phyloP scores from a whole-genome alignment of 2,888 invertebrate genomes.

The Eulithis testata region DNA sequence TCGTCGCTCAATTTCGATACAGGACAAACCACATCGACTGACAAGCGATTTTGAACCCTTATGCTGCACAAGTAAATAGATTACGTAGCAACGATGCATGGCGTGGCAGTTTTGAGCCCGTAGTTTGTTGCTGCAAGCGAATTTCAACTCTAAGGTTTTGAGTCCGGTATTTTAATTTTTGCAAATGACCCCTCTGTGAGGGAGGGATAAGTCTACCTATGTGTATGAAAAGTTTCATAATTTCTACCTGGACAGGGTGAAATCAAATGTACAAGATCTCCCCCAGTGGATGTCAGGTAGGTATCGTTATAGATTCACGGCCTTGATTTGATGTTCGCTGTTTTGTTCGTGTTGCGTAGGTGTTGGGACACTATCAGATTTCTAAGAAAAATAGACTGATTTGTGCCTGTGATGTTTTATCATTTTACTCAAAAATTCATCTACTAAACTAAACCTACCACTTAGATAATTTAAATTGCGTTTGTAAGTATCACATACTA shows the following conservation, averaged over 20 bases:
- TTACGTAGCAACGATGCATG: neutral
- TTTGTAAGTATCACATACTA: too few relatives aligned
- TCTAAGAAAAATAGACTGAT: slow-evolving; percentile 19
- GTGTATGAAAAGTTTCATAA: neutral
- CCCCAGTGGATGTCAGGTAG: neutral
- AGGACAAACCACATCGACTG: slow-evolving; percentile 6
- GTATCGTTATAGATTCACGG: slow-evolving; percentile 25
- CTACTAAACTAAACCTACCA: too few relatives aligned
- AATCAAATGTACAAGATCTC: slow-evolving; percentile 10
- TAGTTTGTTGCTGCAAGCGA: slow-evolving; percentile 4
- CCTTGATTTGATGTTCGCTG: slow-evolving; percentile 54
- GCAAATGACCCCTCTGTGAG: neutral
- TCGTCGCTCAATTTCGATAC: slow-evolving; percentile 2
- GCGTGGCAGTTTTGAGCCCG: neutral
- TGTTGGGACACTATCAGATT: slow-evolving; percentile 30
- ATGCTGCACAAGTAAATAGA: neutral
- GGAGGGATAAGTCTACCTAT: neutral
- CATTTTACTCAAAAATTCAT: too few relatives aligned
- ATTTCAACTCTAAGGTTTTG: slow-evolving; percentile 2
- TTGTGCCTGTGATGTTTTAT: neutral
- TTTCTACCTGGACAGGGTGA: slow-evolving; percentile 9
- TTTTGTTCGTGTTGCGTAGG: slow-evolving; percentile 80
- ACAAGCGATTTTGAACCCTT: slow-evolving; percentile 13
- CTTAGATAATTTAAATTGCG: too few relatives aligned
- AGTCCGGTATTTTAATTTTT: neutral